These are phyloP conservation scores for Odontothrips loti DNA, from an alignment of 2,888 invertebrate genomes.

Conservation along the genomic window DNA sequence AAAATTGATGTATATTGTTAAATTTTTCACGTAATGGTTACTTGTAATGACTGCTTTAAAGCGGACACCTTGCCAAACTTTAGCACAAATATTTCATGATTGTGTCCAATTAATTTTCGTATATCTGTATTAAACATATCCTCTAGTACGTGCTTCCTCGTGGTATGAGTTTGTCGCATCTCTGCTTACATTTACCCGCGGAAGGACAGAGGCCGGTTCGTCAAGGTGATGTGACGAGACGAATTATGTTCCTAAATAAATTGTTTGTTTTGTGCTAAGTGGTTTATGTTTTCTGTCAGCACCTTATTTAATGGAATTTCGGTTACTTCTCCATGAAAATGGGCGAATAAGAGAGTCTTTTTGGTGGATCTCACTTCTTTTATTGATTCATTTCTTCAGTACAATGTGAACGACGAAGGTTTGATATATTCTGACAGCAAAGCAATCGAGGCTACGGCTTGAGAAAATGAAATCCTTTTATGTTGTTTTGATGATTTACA, in stretches of 20 bases:
- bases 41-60: background rate
- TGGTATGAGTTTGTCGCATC: too few relatives aligned
- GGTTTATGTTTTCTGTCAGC: background rate
- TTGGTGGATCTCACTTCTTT: conserved; percentile 13
- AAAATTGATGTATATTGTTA: background rate
- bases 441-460: background rate
- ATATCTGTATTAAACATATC: conserved; percentile 24
- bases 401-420: background rate
- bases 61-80: background rate
- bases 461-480: background rate
- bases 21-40: background rate
- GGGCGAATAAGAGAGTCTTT: background rate
- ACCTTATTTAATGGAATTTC: background rate
- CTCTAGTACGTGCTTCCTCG: background rate
- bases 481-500: background rate
- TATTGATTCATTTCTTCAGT: background rate
- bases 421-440: background rate
- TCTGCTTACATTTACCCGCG: too few relatives aligned
- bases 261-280: conserved; percentile 13
- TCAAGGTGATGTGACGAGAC: too few relatives aligned
- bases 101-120: conserved; percentile 21
- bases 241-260: background rate
- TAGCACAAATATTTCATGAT: background rate
- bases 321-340: too few relatives aligned
- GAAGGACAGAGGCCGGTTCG: too few relatives aligned